A percentile compares a stretch with the other conserved stretches of the same genome.
Evolutionary conservation across 2,113 vertebrate species (phyloP).

Genomic region (Myotis lucifugus): DNA sequence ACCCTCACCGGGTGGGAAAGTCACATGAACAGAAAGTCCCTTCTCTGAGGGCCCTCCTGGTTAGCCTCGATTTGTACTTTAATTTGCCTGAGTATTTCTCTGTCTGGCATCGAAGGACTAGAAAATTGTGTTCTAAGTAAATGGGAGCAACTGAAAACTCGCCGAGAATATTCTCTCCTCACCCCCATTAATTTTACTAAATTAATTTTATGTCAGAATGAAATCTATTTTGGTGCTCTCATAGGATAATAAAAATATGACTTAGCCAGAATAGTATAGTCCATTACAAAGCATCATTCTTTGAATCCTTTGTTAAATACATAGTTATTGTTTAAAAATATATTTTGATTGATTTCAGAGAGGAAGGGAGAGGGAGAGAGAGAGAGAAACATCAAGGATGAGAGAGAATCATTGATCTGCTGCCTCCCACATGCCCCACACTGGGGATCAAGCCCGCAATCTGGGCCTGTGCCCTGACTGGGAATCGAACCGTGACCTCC

Average conservation of each 20-base stretch:
- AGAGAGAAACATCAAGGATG: no score
- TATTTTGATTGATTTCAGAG: no score
- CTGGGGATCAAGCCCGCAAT: no score
- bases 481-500: no score
- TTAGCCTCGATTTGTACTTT: conserved; percentile 57
- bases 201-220: conserved; percentile 56
- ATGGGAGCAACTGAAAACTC: background rate
- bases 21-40: background rate
- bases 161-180: conserved; percentile 36
- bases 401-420: no score
- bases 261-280: conserved; percentile 21
- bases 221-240: conserved; percentile 53
- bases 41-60: background rate
- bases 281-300: conserved; percentile 11
- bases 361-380: no score
- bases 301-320: conserved; percentile 2
- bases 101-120: conserved; percentile 27
- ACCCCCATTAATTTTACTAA: conserved; percentile 42
- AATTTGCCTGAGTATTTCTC: conserved; percentile 53
- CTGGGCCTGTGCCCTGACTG: no score
- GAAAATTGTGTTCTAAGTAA: conserved; percentile 60
- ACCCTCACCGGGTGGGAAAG: background rate
- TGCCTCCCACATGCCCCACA: no score
- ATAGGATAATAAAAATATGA: conserved; percentile 45
- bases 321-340: background rate